These are phyloP conservation scores for Zoanthus sansibaricus DNA, from an alignment of 92 coral and sea anemone genomes.

Conservation along the genomic window DNA sequence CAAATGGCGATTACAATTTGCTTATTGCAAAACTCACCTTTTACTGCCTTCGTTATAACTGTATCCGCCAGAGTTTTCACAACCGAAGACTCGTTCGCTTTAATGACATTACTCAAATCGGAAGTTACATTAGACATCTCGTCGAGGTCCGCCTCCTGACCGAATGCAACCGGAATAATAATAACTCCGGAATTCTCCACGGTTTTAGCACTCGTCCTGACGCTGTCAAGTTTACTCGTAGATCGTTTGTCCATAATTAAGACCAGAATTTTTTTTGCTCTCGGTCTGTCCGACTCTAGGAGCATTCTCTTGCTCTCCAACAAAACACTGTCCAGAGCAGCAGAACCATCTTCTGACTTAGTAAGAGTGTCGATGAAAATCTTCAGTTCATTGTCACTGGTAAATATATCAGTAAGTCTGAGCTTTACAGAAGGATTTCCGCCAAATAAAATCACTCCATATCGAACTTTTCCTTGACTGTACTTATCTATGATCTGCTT, in stretches of 20 bases:
- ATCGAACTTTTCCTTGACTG: conserved; percentile 69
- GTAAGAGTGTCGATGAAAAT: conserved; percentile 44
- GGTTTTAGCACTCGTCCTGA: conserved; percentile 31
- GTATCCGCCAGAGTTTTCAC: conserved; percentile 66
- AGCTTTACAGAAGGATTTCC: conserved; percentile 53
- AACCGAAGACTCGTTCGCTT: conserved; percentile 55
- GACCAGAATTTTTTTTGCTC: conserved; percentile 77
- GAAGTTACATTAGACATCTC: conserved; percentile 69
- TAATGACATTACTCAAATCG: conserved; percentile 64
- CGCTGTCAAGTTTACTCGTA: conserved; percentile 22
- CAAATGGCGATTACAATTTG: background rate
- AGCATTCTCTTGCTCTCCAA: conserved; percentile 67
- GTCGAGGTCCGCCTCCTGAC: conserved; percentile 63
- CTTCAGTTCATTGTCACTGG: conserved; percentile 56
- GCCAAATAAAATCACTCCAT: conserved; percentile 75
- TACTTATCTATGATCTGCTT: conserved; percentile 67
- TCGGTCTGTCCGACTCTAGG: conserved; percentile 62
- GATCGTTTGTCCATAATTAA: conserved; percentile 66
- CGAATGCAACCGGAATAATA: conserved; percentile 78
- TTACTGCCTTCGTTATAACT: conserved; percentile 59
- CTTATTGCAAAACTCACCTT: conserved; percentile 45
- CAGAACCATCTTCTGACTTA: conserved; percentile 69
- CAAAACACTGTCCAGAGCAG: conserved; percentile 70
- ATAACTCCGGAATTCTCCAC: conserved; percentile 63
- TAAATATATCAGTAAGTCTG: conserved; percentile 48